Evolutionary conservation across 2,888 invertebrate genomes (phyloP).

Genomic region (Koerneria pararmatus): DNA sequence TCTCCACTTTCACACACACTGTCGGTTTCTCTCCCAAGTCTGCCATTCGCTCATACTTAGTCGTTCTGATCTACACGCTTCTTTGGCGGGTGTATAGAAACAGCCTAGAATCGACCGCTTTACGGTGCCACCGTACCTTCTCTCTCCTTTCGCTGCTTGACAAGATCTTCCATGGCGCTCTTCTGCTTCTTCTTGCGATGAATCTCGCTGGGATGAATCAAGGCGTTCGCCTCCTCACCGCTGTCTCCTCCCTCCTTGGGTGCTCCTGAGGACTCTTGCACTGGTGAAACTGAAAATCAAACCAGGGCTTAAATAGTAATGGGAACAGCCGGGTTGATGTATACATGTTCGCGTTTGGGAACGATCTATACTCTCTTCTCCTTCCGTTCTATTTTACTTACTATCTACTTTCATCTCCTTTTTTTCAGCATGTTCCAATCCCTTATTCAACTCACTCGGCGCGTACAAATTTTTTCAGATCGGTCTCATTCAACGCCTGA

Average conservation of each 20-base stretch:
- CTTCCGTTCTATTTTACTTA: too few species aligned
- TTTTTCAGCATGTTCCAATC: not conserved
- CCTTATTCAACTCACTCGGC: too few species aligned
- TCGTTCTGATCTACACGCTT: too few species aligned
- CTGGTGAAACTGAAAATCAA: not conserved
- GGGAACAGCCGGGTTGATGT: not conserved
- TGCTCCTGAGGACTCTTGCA: not conserved
- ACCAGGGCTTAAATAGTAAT: not conserved
- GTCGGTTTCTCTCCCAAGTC: too few species aligned
- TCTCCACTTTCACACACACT: too few species aligned
- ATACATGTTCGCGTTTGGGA: not conserved
- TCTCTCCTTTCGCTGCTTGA: constrained; percentile 75
- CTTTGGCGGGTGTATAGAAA: not conserved
- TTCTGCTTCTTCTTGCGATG: constrained; percentile 69
- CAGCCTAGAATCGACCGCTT: not conserved
- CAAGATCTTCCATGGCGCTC: constrained; percentile 85
- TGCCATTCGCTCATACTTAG: too few species aligned
- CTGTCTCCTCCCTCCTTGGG: constrained; percentile 58
- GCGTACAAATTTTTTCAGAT: too few species aligned
- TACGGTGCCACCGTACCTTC: constrained; percentile 72
- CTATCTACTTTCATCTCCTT: not conserved
- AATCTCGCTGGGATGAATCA: constrained; percentile 84
- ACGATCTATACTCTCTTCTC: too few species aligned
- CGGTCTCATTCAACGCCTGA: too few species aligned
- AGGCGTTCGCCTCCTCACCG: constrained; percentile 69